A percentile compares a stretch with the other conserved stretches of the same genome.
Conservation (phyloP, 1,140 invertebrate species). For the Lasaia peninsularis region DNA sequence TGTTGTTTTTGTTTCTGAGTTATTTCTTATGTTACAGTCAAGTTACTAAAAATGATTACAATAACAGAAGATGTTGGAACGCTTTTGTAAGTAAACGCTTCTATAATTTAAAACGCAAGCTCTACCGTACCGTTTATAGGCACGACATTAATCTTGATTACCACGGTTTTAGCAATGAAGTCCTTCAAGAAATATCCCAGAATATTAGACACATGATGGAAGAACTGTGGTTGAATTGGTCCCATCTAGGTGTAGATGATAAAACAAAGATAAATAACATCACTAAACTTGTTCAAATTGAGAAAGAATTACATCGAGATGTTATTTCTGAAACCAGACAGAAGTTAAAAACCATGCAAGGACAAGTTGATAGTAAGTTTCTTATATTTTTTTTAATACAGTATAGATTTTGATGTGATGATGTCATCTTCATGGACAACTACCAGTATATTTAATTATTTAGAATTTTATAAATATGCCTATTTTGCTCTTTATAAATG, state of each 20-base stretch:
- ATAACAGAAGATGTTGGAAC: conserved; percentile 45
- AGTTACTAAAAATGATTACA: conserved; percentile 41
- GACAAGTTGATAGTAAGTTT: conserved; percentile 58
- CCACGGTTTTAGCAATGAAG: conserved; percentile 45
- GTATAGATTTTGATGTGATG: too few species aligned
- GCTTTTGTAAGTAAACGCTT: conserved; percentile 48
- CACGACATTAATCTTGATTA: background rate
- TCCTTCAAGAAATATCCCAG: conserved; percentile 49
- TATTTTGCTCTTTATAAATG: too few species aligned
- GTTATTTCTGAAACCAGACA: conserved; percentile 59
- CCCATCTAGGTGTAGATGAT: conserved; percentile 60
- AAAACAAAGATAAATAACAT: conserved; percentile 53
- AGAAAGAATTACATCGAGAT: conserved; percentile 62
- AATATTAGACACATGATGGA: conserved; percentile 60
- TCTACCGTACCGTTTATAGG: background rate
- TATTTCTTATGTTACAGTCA: conserved; percentile 3
- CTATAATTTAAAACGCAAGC: background rate
- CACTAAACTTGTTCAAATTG: conserved; percentile 53
- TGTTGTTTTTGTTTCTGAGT: conserved; percentile 5
- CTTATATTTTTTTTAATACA: too few species aligned
- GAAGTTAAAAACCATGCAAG: conserved; percentile 53
- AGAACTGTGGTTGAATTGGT: conserved; percentile 65
- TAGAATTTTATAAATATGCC: too few species aligned
- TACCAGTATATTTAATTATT: too few species aligned
- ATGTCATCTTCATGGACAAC: too few species aligned